These are phyloP conservation scores for Triplophysa bombifrons DNA, from an alignment of 2,797 vertebrate genomes.

Conservation along the genomic window DNA sequence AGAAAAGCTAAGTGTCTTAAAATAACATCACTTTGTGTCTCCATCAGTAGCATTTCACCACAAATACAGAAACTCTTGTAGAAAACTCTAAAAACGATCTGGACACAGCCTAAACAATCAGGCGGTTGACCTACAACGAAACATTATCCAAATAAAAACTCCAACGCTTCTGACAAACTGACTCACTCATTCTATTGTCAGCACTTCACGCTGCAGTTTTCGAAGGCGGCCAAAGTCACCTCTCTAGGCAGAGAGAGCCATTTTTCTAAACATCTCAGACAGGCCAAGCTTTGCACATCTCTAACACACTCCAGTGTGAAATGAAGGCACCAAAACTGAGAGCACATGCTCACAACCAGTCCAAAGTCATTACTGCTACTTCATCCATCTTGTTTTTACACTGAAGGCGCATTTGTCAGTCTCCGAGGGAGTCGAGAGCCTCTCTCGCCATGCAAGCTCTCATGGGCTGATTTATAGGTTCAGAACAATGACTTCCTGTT, in stretches of 20 bases:
- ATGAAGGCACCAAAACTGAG: conserved; percentile 9
- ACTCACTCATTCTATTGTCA: conserved; percentile 28
- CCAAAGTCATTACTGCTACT: conserved; percentile 39
- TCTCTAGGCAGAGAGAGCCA: background rate
- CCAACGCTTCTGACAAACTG: conserved; percentile 3
- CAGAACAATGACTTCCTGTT: conserved; percentile 44
- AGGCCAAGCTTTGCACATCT: conserved; percentile 18
- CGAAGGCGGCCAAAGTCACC: conserved; percentile 3
- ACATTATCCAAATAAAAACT: conserved; percentile 28
- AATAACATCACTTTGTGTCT: background rate
- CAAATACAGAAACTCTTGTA: background rate
- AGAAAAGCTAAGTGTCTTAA: background rate
- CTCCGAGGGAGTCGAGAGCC: conserved; percentile 7
- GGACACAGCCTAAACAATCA: background rate
- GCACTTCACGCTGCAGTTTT: background rate
- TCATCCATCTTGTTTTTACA: conserved; percentile 43
- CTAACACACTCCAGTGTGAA: conserved; percentile 14
- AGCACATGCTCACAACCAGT: conserved; percentile 35
- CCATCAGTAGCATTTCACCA: background rate
- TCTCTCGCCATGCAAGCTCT: conserved; percentile 15
- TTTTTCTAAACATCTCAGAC: conserved; percentile 7
- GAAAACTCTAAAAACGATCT: background rate
- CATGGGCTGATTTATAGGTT: conserved; percentile 41
- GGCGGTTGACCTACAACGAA: background rate
- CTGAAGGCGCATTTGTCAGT: conserved; percentile 36